Evolutionary conservation across 37 sponge, comb jelly and placozoan genomes (phyloP).

Genomic region (Geodia barretti): DNA sequence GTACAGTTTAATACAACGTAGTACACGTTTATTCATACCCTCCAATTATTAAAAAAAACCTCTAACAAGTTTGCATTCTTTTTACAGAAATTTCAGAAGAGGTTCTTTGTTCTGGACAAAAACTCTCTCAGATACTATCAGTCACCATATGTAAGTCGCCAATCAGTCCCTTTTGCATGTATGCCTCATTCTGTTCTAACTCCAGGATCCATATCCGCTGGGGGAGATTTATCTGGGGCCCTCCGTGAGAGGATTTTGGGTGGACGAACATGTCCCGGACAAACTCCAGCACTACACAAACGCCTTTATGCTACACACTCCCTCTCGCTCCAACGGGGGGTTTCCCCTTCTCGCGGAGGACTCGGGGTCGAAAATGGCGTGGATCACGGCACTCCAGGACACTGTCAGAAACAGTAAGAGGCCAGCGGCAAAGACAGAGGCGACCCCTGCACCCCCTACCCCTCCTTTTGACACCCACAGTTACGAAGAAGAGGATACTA

Average conservation of each 20-base stretch:
- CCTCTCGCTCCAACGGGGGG: constrained; percentile 33
- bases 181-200: background rate
- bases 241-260: constrained; percentile 20
- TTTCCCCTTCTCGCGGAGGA: constrained; percentile 54
- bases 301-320: constrained; percentile 56
- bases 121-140: constrained; percentile 59
- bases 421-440: background rate
- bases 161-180: too few relatives aligned
- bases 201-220: constrained; percentile 71
- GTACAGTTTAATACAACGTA: too few relatives aligned
- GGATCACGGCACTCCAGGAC: constrained; percentile 44
- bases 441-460: background rate
- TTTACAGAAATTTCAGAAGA: constrained; percentile 66
- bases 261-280: constrained; percentile 32
- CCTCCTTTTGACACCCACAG: background rate
- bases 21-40: too few relatives aligned
- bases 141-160: constrained; percentile 48
- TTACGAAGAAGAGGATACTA: background rate
- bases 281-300: constrained; percentile 15
- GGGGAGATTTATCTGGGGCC: constrained; percentile 67
- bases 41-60: background rate
- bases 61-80: background rate
- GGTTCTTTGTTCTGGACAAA: constrained; percentile 78
- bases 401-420: constrained; percentile 21
- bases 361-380: constrained; percentile 39